A percentile compares a stretch with the other conserved stretches of the same genome.
These are phyloP conservation scores for Harpagifer antarcticus DNA, from an alignment of 2,797 vertebrate species.

Conservation along the genomic window DNA sequence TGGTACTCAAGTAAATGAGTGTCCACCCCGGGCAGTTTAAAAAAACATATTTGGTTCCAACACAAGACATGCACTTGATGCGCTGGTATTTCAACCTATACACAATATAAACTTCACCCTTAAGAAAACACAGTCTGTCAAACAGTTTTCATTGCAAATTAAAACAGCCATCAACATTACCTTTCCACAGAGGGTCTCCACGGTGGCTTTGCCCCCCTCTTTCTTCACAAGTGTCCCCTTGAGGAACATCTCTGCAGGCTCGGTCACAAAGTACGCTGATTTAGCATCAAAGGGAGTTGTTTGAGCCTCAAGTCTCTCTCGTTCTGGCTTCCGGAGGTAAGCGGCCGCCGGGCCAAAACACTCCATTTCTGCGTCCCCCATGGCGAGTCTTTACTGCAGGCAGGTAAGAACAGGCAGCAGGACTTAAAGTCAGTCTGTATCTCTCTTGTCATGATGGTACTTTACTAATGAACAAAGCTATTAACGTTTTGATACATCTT, in stretches of 20 bases:
- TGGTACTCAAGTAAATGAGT: too few relatives aligned
- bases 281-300: conserved; percentile 87
- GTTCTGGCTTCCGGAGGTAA: conserved; percentile 90
- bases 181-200: conserved; percentile 87
- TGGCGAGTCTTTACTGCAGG: conserved; percentile 83
- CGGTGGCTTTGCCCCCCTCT: conserved; percentile 89
- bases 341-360: conserved; percentile 87
- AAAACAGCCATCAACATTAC: conserved; percentile 61
- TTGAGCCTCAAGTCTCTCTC: conserved; percentile 90
- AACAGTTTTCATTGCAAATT: background rate
- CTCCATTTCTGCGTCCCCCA: conserved; percentile 90
- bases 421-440: background rate
- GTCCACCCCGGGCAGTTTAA: too few relatives aligned
- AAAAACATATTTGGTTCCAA: background rate
- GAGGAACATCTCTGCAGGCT: conserved; percentile 88
- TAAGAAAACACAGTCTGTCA: background rate
- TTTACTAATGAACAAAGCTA: background rate
- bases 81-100: background rate
- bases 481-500: background rate
- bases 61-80: background rate
- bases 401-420: conserved; percentile 5
- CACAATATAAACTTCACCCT: too few relatives aligned
- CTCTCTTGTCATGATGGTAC: background rate
- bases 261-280: conserved; percentile 82
- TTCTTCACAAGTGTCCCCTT: conserved; percentile 87